Evolutionary conservation across 35 echinoderm and acorn worm species (phyloP).

Genomic region (Apostichopus japonicus): DNA sequence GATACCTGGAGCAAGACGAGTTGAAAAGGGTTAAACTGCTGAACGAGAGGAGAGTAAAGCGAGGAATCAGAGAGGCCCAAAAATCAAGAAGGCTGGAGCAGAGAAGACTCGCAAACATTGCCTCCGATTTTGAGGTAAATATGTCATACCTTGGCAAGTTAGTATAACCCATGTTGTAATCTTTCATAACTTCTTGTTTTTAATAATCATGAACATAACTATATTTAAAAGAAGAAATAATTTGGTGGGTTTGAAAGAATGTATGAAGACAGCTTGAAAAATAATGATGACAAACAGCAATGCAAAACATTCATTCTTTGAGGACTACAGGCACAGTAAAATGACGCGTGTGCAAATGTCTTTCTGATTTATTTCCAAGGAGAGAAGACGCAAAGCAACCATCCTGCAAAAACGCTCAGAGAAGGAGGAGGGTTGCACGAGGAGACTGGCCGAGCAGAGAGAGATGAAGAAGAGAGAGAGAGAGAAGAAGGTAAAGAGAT

Average conservation of each 20-base stretch:
- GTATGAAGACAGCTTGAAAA: neutral
- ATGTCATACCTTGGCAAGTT: no score
- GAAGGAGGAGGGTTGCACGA: neutral
- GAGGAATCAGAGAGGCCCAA: neutral
- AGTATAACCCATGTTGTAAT: no score
- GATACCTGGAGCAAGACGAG: constrained; percentile 8
- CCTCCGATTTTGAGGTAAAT: neutral
- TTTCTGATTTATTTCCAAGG: neutral
- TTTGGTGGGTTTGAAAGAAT: neutral
- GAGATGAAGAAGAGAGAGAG: constrained; percentile 8
- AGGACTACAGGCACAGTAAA: neutral
- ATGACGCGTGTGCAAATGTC: neutral
- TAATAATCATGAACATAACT: no score
- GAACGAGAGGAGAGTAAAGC: neutral
- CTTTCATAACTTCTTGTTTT: no score
- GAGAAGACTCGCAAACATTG: neutral
- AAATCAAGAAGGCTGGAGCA: constrained; percentile 16
- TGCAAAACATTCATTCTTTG: neutral
- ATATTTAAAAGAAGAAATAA: no score
- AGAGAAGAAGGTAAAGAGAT: constrained; percentile 8
- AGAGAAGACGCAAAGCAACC: neutral
- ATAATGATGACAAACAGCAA: constrained; percentile 7
- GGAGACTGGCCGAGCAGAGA: neutral
- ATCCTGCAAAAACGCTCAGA: neutral
- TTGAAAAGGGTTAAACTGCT: constrained; percentile 36